A percentile compares a stretch with the other conserved stretches of the same genome.
phyloP scores from a whole-genome alignment of 2,113 vertebrate genomes.

The Pterocles orientalis region DNA sequence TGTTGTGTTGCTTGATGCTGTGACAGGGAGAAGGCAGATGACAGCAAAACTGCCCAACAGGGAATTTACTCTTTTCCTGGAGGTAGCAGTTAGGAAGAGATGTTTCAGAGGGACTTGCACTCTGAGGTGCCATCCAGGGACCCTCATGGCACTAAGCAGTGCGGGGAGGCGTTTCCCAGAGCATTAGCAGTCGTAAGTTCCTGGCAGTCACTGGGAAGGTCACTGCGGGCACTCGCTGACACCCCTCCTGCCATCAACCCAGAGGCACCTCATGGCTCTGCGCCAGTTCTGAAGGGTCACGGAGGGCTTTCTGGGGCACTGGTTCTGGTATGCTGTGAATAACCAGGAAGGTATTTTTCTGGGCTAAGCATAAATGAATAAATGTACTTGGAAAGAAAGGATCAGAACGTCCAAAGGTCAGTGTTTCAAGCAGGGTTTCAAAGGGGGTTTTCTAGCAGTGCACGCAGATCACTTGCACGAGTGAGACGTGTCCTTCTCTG shows the following conservation, averaged over 20 bases:
- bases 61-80: not conserved
- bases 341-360: conserved; percentile 14
- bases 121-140: not conserved
- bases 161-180: not conserved
- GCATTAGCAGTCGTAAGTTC: not conserved
- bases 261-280: not conserved
- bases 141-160: not conserved
- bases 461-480: fast-evolving
- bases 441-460: not conserved
- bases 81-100: not conserved
- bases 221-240: fast-evolving
- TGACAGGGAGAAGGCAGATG: not conserved
- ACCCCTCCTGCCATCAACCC: fast-evolving
- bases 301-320: not conserved
- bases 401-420: conserved; percentile 33
- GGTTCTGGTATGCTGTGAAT: conserved; percentile 28
- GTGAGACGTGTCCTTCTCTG: not conserved
- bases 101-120: not conserved
- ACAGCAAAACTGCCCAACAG: not conserved
- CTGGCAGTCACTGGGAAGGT: not conserved
- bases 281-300: not conserved
- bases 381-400: conserved; percentile 2
- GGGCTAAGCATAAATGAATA: not conserved
- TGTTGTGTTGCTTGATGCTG: not conserved
- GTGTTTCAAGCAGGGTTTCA: not conserved